Base-by-base conservation (phyloP, 2,797 vertebrate genomes). In the Zenarchopterus dispar region DNA sequence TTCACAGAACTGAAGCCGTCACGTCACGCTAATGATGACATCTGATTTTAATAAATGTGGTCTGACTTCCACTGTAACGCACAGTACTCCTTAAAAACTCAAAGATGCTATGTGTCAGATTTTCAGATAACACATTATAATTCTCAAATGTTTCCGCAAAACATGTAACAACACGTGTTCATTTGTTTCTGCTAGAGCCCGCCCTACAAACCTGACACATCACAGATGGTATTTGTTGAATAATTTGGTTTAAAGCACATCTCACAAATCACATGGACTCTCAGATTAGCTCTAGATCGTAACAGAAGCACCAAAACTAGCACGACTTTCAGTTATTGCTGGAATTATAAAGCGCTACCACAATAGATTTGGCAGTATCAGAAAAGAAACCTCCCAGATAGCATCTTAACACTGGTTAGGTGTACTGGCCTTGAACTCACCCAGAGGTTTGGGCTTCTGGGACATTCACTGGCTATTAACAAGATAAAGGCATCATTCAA, bases 391-490 rank as follows among this genome's bases (percentile, higher is more conserved):
- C 73, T 72, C 63, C 77, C 85, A 89, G 77, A 76, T 67, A 85
- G 84, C 84, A 85, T 85, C 78, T 81, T 69, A 65, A 78, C 62
- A 71, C 36, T 56, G 52, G 59, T 67, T 73, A 79, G 51, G 65
- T 49, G 33, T 50, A 67, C 63, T 69, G 56, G 57, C 62, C 28
- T 33, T 68, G 19, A 49, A 42, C 56, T 70, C 51, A 59, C 52
- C 26, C 57, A 62, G 47, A 65, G 64, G 56, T 68, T 43, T 22
- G 72, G 62, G 23, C 80, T 81, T 60, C 72, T 47, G 77, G 77
- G 81, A 80, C 78, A 73, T 72, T 54, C 55, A 47, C 52, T 56
- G 28, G 8, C 28, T 5, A 7, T 28, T 28, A 28, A 6, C 7
- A 7, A 24, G 5, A 24, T 2, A 24, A 24, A 24, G 24, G 5